phyloP scores from a whole-genome alignment of 2,113 vertebrate genomes.

The Sakesphorus luctuosus region DNA sequence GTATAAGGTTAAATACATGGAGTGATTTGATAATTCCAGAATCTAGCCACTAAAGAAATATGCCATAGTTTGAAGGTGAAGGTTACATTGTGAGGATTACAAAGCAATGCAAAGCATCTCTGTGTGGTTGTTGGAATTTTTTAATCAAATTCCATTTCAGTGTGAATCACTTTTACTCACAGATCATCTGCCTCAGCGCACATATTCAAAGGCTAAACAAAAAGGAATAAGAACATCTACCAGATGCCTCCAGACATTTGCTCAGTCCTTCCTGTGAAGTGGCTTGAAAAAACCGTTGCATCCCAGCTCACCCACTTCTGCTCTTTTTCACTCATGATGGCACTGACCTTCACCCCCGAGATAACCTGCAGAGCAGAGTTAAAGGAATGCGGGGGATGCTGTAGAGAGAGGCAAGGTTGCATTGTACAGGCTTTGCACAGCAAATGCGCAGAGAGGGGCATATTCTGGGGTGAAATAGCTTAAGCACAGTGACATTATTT shows the following conservation, averaged over 20 bases:
- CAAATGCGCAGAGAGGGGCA: neutral
- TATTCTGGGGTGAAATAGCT: neutral
- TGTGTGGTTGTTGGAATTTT: neutral
- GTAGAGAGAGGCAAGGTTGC: neutral
- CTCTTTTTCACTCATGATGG: neutral
- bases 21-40: neutral
- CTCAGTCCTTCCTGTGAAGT: neutral
- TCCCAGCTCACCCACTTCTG: neutral
- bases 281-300: neutral
- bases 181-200: neutral
- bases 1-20: neutral
- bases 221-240: neutral
- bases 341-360: neutral
- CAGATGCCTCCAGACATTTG: neutral
- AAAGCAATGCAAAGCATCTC: neutral
- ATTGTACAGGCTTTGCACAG: neutral
- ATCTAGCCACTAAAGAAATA: neutral
- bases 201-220: neutral
- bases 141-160: neutral
- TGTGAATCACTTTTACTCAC: slow-evolving; percentile 33
- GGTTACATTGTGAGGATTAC: neutral
- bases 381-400: neutral
- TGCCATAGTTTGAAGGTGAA: neutral
- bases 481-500: neutral
- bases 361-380: fast-evolving